phyloP scores from a whole-genome alignment of 2,797 vertebrate species.

The Pipistrellus nathusii region DNA sequence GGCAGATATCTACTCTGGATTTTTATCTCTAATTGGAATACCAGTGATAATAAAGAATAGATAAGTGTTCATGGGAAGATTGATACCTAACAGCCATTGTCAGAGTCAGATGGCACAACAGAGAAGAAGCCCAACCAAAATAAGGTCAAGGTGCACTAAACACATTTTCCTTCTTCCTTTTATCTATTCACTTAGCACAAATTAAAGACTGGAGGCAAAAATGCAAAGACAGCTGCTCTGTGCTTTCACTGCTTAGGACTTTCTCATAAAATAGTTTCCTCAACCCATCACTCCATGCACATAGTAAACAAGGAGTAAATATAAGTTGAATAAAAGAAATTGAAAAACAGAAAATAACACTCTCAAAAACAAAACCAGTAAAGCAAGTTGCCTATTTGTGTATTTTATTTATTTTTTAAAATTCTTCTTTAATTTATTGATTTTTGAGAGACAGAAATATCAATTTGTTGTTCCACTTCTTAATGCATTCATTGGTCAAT shows the following conservation, averaged over 20 bases:
- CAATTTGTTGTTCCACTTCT: background rate
- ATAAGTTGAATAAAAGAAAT: background rate
- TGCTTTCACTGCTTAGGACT: background rate
- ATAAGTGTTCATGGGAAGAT: background rate
- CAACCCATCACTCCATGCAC: background rate
- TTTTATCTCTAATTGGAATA: constrained; percentile 51
- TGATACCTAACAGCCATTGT: background rate
- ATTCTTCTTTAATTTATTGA: background rate
- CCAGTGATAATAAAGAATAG: constrained; percentile 29
- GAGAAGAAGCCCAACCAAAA: constrained; percentile 12
- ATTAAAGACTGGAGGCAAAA: background rate
- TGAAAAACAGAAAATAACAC: background rate
- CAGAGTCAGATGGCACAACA: constrained; percentile 22
- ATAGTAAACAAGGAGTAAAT: background rate
- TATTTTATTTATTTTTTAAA: background rate
- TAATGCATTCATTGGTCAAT: background rate
- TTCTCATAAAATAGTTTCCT: background rate
- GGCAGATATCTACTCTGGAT: constrained; percentile 36
- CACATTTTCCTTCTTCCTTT: background rate
- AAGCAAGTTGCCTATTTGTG: background rate
- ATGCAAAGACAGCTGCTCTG: background rate
- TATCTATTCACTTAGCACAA: background rate
- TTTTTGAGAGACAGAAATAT: background rate
- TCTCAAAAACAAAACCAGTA: background rate
- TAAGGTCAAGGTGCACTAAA: background rate